Conservation (phyloP, 2,113 vertebrate species). For the Alethe castanea region DNA sequence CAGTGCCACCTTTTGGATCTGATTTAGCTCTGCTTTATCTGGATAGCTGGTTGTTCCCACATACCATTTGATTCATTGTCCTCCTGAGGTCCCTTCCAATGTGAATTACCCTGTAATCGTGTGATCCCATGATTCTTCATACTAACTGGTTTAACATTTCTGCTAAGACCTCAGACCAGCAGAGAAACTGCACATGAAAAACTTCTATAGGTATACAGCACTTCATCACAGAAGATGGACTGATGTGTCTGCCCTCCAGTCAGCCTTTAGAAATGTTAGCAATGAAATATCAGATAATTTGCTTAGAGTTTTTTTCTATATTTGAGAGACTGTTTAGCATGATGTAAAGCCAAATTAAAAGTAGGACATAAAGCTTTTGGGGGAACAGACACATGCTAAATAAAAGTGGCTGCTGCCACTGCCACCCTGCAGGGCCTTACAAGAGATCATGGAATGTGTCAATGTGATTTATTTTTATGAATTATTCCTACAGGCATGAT, state of each 20-base stretch:
- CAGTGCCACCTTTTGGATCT: not conserved
- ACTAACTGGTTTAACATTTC: not conserved
- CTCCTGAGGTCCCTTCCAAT: not conserved
- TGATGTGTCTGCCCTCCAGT: not conserved
- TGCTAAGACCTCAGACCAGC: not conserved
- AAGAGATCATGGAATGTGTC: constrained; percentile 46
- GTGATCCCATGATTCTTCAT: not conserved
- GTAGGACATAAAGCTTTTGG: constrained; percentile 53
- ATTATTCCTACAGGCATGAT: constrained; percentile 30
- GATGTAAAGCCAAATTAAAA: constrained; percentile 38
- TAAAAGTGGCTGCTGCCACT: constrained; percentile 35
- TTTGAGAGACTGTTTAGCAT: not conserved
- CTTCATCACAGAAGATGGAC: not conserved
- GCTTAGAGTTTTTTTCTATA: not conserved
- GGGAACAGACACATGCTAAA: constrained; percentile 26
- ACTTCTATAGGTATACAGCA: not conserved
- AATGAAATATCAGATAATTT: not conserved
- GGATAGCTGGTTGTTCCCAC: not conserved
- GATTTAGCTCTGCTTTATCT: not conserved
- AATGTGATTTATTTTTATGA: constrained; percentile 60
- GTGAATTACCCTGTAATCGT: not conserved
- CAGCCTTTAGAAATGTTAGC: not conserved
- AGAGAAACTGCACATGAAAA: not conserved
- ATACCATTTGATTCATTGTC: not conserved
- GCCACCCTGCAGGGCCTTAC: constrained; percentile 33